Base-by-base conservation (phyloP, 2,888 invertebrate species). In the Leptinotarsa tumamoca region DNA sequence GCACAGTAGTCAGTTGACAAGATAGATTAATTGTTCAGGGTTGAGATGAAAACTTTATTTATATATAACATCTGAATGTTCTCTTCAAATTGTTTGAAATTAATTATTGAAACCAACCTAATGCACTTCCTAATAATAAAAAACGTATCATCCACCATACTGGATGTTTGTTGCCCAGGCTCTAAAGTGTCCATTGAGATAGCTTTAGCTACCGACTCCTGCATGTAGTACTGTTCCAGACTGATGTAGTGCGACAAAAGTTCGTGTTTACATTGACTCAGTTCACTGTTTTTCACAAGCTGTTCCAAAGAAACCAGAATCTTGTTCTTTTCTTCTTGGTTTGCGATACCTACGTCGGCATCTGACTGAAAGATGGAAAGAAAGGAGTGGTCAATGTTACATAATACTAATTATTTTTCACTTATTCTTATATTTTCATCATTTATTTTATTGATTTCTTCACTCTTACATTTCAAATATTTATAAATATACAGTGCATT, bases 111-210 rank as follows among this genome's bases (percentile, higher is more conserved):
- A 51, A 76, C 78, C 72, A 86, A 93, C 95, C 95, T 92, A 70
- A 98, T 95, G 83, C 98, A 97, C 89, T 99, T 99, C 84, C 97
- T 94, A 3, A 98, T 93, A 81, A 99, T 97, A 87, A 97, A 99
- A 89, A 99, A 99, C 0, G 98, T 95, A 88, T 99, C 99, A 87
- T 99, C 99, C 0, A 99, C 95, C 90, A 99, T 94, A 81, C 96
- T 98, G 3, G 98, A 97, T 1, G 94, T 94, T 80, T 94, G 92
- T 75, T 92, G 92, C 4, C 93, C 93, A n/a, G 91, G 89, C 81
- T 95, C 94, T 43, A 94, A 90, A 0, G 91, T 89, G 84, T 97
- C 96, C 91, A 97, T 90, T 74, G 92, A 92, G 70, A 97, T 91
- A 1, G 98, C 99, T 89, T 98, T 99, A 67, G 93, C 92, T 0